Evolutionary conservation across 1,140 invertebrate genomes (phyloP).

Genomic region (Portunus trituberculatus): DNA sequence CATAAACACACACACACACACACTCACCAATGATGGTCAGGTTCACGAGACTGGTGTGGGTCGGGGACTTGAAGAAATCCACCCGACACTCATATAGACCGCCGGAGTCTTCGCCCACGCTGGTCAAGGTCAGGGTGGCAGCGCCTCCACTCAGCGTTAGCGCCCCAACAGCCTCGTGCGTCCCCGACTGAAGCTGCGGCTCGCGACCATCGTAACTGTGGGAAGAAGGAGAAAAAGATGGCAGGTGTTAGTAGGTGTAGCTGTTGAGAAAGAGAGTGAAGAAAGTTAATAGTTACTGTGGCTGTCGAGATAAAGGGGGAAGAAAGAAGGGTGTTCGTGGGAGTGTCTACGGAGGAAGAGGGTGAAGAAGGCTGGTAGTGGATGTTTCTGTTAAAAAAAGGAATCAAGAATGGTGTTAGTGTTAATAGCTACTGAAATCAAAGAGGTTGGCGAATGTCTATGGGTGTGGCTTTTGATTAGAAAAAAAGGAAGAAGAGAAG

Average conservation of each 20-base stretch:
- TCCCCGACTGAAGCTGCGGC: background rate
- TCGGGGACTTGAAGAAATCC: slow-evolving; percentile 61
- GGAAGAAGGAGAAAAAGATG: background rate
- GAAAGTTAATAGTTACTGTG: background rate
- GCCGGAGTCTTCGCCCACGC: background rate
- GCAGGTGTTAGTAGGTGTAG: too few species aligned
- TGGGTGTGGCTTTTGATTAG: background rate
- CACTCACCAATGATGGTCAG: slow-evolving; percentile 58
- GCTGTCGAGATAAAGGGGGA: background rate
- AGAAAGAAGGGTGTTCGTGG: background rate
- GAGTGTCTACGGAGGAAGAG: background rate
- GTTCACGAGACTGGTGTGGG: slow-evolving; percentile 59
- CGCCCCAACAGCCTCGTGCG: background rate
- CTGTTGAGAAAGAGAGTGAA: background rate
- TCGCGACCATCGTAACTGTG: slow-evolving; percentile 49
- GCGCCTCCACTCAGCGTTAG: slow-evolving; percentile 42
- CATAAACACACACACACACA: background rate
- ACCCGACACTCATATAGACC: slow-evolving; percentile 40
- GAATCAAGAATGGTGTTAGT: background rate
- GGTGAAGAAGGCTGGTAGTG: background rate
- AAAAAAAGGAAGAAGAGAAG: background rate
- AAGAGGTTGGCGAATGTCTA: background rate
- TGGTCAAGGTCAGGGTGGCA: slow-evolving; percentile 54
- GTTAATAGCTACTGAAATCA: background rate
- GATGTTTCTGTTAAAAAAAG: background rate